Conservation (phyloP, 2,888 invertebrate genomes). For the Siphonodentalium dalli region DNA sequence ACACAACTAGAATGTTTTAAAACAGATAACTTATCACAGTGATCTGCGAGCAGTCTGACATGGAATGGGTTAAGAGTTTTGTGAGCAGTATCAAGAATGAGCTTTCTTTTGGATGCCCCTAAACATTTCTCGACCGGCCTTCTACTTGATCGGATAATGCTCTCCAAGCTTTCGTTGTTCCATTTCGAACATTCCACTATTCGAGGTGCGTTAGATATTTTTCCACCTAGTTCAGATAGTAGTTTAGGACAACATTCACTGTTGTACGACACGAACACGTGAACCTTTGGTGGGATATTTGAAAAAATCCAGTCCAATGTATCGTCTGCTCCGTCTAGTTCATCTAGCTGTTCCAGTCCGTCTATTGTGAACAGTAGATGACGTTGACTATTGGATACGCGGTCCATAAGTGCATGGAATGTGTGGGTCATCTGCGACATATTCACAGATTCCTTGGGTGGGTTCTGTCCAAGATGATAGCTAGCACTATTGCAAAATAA, state of each 20-base stretch:
- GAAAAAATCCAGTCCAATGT: constrained; percentile 42
- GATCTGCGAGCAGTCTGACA: too few relatives aligned
- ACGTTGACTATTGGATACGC: constrained; percentile 33
- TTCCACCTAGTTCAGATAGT: constrained; percentile 24
- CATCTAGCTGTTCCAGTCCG: constrained; percentile 44
- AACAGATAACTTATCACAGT: too few relatives aligned
- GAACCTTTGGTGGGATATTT: constrained; percentile 43
- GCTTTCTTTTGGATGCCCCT: too few relatives aligned
- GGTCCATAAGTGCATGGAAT: constrained; percentile 42
- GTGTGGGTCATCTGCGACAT: constrained; percentile 33
- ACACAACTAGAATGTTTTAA: too few relatives aligned
- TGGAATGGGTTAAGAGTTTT: too few relatives aligned
- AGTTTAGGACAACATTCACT: constrained; percentile 16
- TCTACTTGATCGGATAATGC: too few relatives aligned
- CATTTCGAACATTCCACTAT: constrained; percentile 27
- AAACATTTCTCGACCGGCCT: too few relatives aligned
- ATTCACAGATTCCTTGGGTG: constrained; percentile 34
- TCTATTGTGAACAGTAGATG: constrained; percentile 33
- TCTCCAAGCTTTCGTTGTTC: constrained; percentile 28
- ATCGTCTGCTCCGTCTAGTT: constrained; percentile 19
- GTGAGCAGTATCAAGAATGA: too few relatives aligned
- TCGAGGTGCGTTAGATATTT: constrained; percentile 22
- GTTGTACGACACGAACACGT: constrained; percentile 37
- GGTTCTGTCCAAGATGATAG: constrained; percentile 28
- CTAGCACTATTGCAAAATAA: constrained; percentile 33